Conservation (phyloP, 37 sponge, comb jelly and placozoan species). For the Sycon ciliatum region DNA sequence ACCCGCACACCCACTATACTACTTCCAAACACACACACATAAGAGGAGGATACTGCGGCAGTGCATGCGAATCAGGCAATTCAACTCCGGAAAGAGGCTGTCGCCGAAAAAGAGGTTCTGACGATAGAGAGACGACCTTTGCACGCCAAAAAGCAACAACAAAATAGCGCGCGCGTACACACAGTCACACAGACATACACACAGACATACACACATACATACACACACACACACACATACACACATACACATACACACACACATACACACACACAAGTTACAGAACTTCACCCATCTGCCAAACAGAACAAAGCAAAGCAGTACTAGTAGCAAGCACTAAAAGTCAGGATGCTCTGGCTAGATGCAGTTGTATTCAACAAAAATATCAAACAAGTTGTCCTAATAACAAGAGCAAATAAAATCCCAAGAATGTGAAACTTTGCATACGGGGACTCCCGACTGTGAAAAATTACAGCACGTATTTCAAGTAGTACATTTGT, state of each 20-base stretch:
- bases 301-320: no score
- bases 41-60: slow-evolving; percentile 44
- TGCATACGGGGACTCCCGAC: no score
- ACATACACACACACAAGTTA: neutral
- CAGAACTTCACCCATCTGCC: neutral
- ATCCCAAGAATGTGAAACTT: no score
- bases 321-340: no score
- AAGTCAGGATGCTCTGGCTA: no score
- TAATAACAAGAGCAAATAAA: neutral
- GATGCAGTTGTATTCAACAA: no score
- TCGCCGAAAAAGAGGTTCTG: slow-evolving; percentile 70
- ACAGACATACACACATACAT: no score
- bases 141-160: neutral
- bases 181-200: neutral
- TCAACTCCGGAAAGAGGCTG: slow-evolving; percentile 68
- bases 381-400: neutral
- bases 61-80: slow-evolving; percentile 50
- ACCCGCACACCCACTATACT: neutral
- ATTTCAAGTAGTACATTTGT: no score
- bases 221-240: no score
- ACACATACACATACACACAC: no score
- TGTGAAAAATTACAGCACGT: no score
- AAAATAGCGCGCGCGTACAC: neutral
- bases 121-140: slow-evolving; percentile 42
- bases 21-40: slow-evolving; percentile 8